Conservation (phyloP, 1,140 invertebrate genomes). For the Hycleus cichorii region DNA sequence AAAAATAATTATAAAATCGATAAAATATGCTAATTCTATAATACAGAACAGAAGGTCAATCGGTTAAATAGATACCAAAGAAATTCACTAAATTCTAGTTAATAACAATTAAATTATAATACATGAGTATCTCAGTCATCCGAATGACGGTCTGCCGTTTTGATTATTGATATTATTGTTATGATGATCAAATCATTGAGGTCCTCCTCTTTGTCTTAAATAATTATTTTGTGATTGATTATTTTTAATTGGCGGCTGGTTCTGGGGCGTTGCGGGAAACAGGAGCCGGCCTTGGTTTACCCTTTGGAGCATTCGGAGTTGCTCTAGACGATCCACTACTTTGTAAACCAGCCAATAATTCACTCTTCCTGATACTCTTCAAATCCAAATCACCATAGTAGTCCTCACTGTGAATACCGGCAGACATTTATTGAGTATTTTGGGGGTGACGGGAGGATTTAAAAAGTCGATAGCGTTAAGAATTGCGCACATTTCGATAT, state of each 20-base stretch:
- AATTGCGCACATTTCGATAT: too few species aligned
- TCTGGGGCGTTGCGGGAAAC: constrained; percentile 31
- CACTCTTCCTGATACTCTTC: constrained; percentile 88
- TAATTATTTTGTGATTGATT: constrained; percentile 3
- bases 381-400: constrained; percentile 92
- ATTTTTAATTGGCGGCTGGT: constrained; percentile 28
- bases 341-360: constrained; percentile 71
- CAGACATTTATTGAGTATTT: neutral
- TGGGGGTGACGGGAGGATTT: too few species aligned
- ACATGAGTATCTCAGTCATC: constrained; percentile 14
- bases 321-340: constrained; percentile 50
- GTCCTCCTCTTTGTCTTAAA: neutral
- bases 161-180: neutral
- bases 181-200: too few species aligned
- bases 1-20: neutral
- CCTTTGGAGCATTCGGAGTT: constrained; percentile 19
- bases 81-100: neutral
- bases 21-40: neutral
- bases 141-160: constrained; percentile 16
- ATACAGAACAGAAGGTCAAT: constrained; percentile 16
- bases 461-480: too few species aligned
- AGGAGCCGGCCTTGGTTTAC: constrained; percentile 36
- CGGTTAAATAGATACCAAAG: constrained; percentile 13
- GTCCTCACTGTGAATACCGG: constrained; percentile 71
- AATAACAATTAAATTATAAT: constrained; percentile 20